A percentile compares a stretch with the other conserved stretches of the same genome.
Evolutionary conservation across 2,797 vertebrate genomes (phyloP).

Genomic region (Sebastes melanostomus): DNA sequence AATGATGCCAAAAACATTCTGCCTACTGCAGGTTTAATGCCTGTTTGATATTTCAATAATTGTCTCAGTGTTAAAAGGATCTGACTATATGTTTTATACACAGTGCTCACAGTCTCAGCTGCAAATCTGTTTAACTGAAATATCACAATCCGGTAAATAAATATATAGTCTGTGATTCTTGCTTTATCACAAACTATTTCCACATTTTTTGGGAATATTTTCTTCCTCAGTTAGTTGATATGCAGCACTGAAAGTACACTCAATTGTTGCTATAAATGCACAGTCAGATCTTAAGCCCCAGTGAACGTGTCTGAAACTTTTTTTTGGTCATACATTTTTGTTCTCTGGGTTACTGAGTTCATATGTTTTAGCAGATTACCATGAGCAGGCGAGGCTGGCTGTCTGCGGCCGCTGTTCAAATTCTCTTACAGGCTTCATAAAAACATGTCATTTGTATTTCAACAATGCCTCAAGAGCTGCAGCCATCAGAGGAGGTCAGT

Average conservation of each 20-base stretch:
- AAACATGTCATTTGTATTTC: background rate
- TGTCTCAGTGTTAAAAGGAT: too few relatives aligned
- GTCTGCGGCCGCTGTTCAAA: constrained; percentile 13
- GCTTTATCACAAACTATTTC: background rate
- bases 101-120: background rate
- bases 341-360: constrained; percentile 65
- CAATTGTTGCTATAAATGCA: constrained; percentile 33
- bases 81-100: too few relatives aligned
- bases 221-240: background rate
- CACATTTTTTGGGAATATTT: background rate
- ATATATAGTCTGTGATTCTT: background rate
- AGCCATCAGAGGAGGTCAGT: background rate
- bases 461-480: background rate
- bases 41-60: too few relatives aligned
- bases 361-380: constrained; percentile 63
- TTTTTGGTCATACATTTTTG: constrained; percentile 26
- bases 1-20: too few relatives aligned
- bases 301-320: background rate
- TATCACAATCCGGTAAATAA: background rate
- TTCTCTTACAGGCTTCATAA: background rate
- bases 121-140: background rate
- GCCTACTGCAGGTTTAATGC: too few relatives aligned
- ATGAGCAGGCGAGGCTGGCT: constrained; percentile 6
- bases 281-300: background rate
- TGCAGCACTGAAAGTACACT: background rate